These are phyloP conservation scores for Saxicola maurus DNA, from an alignment of 2,797 vertebrate species.

Conservation along the genomic window DNA sequence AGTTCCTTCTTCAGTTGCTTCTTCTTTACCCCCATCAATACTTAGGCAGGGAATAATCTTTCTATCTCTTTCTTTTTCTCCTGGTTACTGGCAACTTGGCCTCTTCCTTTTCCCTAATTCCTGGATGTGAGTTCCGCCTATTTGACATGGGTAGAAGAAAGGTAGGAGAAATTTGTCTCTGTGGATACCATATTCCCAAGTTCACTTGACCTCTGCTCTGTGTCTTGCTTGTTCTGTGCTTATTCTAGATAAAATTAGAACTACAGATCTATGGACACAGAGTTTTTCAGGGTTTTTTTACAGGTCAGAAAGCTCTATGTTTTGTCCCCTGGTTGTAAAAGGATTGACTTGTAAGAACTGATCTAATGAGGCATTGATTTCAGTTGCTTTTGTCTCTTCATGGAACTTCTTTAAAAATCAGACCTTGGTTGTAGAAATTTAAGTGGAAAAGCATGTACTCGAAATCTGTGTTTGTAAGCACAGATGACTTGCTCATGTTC, in stretches of 20 bases:
- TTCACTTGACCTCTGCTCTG: background rate
- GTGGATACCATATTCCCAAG: conserved; percentile 3
- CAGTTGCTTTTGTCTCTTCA: background rate
- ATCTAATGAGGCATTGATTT: background rate
- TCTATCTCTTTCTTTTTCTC: conserved; percentile 47
- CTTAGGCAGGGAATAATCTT: conserved; percentile 32
- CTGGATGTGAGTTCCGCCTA: conserved; percentile 28
- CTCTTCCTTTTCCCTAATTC: conserved; percentile 46
- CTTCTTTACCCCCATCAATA: background rate
- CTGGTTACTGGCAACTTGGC: conserved; percentile 33
- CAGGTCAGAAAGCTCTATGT: background rate
- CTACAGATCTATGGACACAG: background rate
- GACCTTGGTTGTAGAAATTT: background rate
- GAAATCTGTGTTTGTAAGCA: background rate
- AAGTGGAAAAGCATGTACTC: accelerated
- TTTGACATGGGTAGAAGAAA: conserved; percentile 46
- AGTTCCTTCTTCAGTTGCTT: background rate
- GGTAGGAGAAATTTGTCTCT: conserved; percentile 42
- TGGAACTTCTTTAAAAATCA: background rate
- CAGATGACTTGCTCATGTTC: background rate
- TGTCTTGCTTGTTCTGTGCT: conserved; percentile 1
- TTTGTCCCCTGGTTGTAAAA: background rate
- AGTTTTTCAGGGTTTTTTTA: accelerated
- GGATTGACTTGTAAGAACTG: background rate
- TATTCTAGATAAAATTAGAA: background rate